These are phyloP conservation scores for Muscina levida DNA, from an alignment of 2,888 invertebrate species.

Conservation along the genomic window DNA sequence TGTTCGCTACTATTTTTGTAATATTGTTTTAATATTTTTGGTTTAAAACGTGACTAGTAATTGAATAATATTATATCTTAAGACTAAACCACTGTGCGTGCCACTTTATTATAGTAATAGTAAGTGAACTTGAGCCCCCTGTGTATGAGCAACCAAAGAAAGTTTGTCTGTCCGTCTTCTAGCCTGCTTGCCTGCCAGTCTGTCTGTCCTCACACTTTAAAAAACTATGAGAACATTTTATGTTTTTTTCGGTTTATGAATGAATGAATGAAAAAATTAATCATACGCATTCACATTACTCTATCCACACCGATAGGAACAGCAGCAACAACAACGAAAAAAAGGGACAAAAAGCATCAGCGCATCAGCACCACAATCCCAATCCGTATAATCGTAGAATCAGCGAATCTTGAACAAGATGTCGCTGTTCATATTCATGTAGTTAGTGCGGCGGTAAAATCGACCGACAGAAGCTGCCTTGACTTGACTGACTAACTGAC, in stretches of 20 bases:
- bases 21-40: no score
- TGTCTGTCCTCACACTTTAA: background rate
- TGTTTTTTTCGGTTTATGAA: conserved; percentile 31
- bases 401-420: background rate
- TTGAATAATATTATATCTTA: no score
- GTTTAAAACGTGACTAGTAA: no score
- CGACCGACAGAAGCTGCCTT: background rate
- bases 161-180: background rate
- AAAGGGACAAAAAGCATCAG: conserved; percentile 13
- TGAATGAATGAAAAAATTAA: conserved; percentile 60
- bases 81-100: no score
- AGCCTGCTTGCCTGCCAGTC: no score
- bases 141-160: conserved; percentile 28
- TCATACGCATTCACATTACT: conserved; percentile 63
- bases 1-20: no score
- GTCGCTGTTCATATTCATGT: background rate
- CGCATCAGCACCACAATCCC: background rate
- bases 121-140: background rate
- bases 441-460: no score
- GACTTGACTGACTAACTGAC: background rate
- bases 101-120: background rate
- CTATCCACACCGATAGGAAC: conserved; percentile 32
- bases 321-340: conserved; percentile 12
- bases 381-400: no score
- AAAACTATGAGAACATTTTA: conserved; percentile 56